Percentiles rank a stretch among this genome's conserved stretches.
Evolutionary conservation across 2,888 invertebrate species (phyloP).

Genomic region (Drosophila gaucha): DNA sequence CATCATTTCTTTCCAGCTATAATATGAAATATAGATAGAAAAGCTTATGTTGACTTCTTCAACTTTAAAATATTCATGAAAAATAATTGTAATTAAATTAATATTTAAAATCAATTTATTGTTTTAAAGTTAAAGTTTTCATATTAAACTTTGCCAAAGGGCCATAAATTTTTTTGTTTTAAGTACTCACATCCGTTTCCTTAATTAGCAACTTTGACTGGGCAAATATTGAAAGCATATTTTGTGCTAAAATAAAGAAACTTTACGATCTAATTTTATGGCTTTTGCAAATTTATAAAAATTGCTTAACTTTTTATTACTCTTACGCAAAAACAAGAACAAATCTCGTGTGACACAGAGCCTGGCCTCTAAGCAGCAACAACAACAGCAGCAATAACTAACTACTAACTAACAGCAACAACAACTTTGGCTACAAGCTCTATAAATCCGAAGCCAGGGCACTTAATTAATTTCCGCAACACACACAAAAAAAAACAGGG

Average conservation of each 20-base stretch:
- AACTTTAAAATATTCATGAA: not conserved
- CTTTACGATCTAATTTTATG: conserved; percentile 68
- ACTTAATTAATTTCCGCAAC: conserved; percentile 76
- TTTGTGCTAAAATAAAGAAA: conserved; percentile 34
- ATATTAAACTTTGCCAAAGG: conserved; percentile 4
- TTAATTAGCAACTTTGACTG: conserved; percentile 63
- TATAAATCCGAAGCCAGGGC: conserved; percentile 67
- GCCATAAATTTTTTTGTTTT: conserved; percentile 34
- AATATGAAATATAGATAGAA: not conserved
- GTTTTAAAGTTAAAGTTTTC: conserved; percentile 7
- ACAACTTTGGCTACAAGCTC: conserved; percentile 66
- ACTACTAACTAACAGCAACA: conserved; percentile 25
- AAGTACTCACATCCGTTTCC: conserved; percentile 32
- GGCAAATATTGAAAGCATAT: conserved; percentile 31
- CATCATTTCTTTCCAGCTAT: not conserved
- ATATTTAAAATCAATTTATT: conserved; percentile 17
- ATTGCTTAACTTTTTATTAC: conserved; percentile 45
- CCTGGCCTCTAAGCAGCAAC: conserved; percentile 18
- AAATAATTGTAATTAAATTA: not conserved
- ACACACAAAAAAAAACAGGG: conserved; percentile 26
- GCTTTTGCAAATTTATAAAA: conserved; percentile 59
- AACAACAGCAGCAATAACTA: conserved; percentile 30
- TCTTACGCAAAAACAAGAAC: conserved; percentile 18
- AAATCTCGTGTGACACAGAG: conserved; percentile 57
- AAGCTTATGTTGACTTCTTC: too few relatives aligned